phyloP scores from a whole-genome alignment of 2,888 invertebrate genomes.

The Lochmaea capreae region DNA sequence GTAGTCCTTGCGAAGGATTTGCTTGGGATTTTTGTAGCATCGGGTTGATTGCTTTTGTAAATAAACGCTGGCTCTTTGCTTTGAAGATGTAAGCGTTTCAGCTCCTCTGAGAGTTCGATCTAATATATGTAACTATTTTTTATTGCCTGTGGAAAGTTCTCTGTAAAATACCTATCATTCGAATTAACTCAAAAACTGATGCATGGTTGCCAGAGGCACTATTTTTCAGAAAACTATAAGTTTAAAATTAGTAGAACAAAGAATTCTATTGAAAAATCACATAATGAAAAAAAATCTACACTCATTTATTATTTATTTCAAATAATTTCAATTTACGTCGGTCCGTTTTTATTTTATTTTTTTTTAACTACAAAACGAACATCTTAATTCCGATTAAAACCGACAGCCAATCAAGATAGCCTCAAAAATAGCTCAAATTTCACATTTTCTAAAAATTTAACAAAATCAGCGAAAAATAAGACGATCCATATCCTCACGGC shows the following conservation, averaged over 20 bases:
- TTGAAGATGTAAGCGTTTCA: slow-evolving; percentile 21
- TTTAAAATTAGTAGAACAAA: no score
- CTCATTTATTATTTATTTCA: no score
- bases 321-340: no score
- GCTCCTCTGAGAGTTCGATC: slow-evolving; percentile 1
- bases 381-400: slow-evolving; percentile 10
- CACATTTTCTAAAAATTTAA: slow-evolving; percentile 22
- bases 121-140: slow-evolving; percentile 4
- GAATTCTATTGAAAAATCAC: no score
- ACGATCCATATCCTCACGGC: slow-evolving; percentile 8
- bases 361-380: neutral
- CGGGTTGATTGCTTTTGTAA: slow-evolving; percentile 63
- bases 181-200: no score
- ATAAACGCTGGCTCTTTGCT: slow-evolving; percentile 56
- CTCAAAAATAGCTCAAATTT: slow-evolving; percentile 26
- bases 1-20: slow-evolving; percentile 58
- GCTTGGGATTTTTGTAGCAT: slow-evolving; percentile 62
- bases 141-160: neutral
- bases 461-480: slow-evolving; percentile 17
- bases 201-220: no score
- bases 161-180: neutral
- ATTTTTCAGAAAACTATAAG: no score
- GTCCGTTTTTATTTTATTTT: neutral
- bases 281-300: no score
- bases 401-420: slow-evolving; percentile 27